Evolutionary conservation across 2,888 invertebrate species (phyloP), one percentile per base, ranked within the genome.

Genomic region (Himalopsyche anomala): DNA sequence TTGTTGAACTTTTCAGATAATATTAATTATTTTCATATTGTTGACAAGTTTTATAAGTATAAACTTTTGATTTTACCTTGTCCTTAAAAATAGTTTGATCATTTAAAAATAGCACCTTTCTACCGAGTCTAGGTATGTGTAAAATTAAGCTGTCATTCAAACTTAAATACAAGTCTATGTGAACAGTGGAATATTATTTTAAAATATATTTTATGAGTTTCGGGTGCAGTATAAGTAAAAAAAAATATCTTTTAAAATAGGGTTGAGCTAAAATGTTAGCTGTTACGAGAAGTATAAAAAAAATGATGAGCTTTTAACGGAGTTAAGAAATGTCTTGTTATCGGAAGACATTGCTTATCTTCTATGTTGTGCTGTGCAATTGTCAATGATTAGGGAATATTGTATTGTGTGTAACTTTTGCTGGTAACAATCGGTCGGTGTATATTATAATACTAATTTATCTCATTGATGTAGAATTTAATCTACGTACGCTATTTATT

Each of bases 231-330:
- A 5, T 56, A 56, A 56, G n/a, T 56, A 56, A 56, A 56, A 17
- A 56, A 56, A n/a, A 56, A n/a, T 19, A 56, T n/a, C 11, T 56
- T 56, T n/a, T n/a, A n/a, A 56, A n/a, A 56, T n/a, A 56, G n/a
- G 56, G 8, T 56, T 56, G 56, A 56, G 56, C 17, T 56, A 56
- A 28, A 56, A 56, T 56, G n/a, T 56, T 45, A 45, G 45, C 45
- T 45, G n/a, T 56, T 17, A 56, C 56, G 17, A n/a, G n/a, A 17
- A n/a, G 56, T 17, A 56, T 45, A 56, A 56, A 56, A 56, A n/a
- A 56, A 56, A 56, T n/a, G n/a, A 56, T 3, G 56, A 56, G 56
- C 56, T 56, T 56, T 56, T 56, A 56, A 56, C 17, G 56, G 56
- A 56, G 56, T n/a, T 56, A 56, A 56, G 55, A 55, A 55, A 17